Evolutionary conservation across 2,888 invertebrate species (phyloP).

Genomic region (Calameuta idolon): DNA sequence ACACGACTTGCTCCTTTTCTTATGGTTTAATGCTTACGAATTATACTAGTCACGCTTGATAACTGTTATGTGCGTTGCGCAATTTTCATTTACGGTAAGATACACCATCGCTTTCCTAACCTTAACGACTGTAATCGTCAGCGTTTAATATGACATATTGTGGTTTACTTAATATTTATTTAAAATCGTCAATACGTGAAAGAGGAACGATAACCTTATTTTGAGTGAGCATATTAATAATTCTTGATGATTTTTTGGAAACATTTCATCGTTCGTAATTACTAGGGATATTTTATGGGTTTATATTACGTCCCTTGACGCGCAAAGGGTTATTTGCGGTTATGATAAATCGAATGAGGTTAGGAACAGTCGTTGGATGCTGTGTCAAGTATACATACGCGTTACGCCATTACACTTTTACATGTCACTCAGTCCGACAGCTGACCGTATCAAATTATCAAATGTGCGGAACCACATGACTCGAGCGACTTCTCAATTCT

Average conservation of each 20-base stretch:
- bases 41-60: not conserved
- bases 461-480: slow-evolving; percentile 21
- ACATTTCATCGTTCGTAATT: not conserved
- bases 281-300: not conserved
- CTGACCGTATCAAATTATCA: slow-evolving; percentile 51
- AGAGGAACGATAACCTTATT: not conserved
- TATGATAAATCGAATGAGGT: not conserved
- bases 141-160: not conserved
- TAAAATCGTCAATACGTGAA: not conserved
- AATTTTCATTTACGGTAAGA: not conserved
- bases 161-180: not conserved
- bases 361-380: not conserved
- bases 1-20: not conserved
- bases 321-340: not conserved
- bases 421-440: slow-evolving; percentile 39
- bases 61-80: not conserved
- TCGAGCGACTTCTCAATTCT: slow-evolving; percentile 45
- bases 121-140: not conserved
- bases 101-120: not conserved
- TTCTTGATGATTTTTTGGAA: not conserved
- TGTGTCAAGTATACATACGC: not conserved
- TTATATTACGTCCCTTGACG: no score
- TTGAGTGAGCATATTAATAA: not conserved
- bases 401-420: not conserved
- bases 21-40: not conserved